A percentile compares a stretch with the other conserved stretches of the same genome.
Evolutionary conservation across 2,888 invertebrate species (phyloP).

Genomic region (Allacma fusca): DNA sequence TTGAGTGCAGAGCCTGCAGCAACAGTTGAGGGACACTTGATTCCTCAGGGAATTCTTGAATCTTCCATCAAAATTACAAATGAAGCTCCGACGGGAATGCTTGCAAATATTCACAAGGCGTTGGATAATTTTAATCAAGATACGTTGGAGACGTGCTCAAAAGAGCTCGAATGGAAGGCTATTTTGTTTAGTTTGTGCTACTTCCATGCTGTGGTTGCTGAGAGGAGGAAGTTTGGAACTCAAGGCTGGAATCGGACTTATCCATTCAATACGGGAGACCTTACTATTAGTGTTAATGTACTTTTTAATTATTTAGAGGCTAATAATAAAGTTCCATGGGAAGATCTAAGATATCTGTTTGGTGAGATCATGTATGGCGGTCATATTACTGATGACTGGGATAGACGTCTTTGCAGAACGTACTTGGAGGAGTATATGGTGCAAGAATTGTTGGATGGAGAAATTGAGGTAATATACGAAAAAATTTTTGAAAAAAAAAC

Average conservation of each 20-base stretch:
- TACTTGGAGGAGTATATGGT: constrained; percentile 94
- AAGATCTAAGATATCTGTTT: constrained; percentile 92
- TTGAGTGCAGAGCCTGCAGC: too few species aligned
- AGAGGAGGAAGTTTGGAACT: constrained; percentile 82
- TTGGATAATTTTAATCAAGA: constrained; percentile 91
- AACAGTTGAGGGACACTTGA: too few species aligned
- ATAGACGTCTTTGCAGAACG: constrained; percentile 84
- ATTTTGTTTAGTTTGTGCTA: constrained; percentile 92
- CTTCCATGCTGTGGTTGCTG: constrained; percentile 93
- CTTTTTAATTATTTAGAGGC: constrained; percentile 69
- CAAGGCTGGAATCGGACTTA: constrained; percentile 97
- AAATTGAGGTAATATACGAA: too few species aligned
- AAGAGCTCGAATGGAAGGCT: constrained; percentile 96
- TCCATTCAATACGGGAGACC: constrained; percentile 90
- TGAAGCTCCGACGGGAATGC: too few species aligned
- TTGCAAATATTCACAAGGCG: too few species aligned
- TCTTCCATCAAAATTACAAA: too few species aligned
- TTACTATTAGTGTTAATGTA: constrained; percentile 93
- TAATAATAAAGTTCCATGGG: constrained; percentile 94
- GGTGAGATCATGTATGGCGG: constrained; percentile 87
- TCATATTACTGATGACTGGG: constrained; percentile 76
- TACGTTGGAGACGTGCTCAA: constrained; percentile 92
- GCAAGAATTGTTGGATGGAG: constrained; percentile 86
- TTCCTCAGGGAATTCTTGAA: too few species aligned
- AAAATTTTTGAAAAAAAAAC: too few species aligned